Percentiles rank a stretch among this genome's conserved stretches.
Conservation (phyloP, 2,797 vertebrate species). For the Urocyon cinereoargenteus region DNA sequence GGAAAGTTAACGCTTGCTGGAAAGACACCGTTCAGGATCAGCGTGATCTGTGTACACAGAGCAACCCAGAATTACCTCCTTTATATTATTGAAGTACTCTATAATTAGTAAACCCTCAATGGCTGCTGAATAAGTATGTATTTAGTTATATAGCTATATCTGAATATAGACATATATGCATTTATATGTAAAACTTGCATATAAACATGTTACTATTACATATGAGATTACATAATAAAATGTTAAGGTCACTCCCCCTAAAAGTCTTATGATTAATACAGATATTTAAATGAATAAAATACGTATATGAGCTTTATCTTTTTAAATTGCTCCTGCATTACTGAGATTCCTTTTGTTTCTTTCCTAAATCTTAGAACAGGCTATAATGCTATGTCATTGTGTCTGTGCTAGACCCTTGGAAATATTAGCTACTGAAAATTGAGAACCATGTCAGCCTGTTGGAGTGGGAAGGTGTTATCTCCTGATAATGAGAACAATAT, state of each 20-base stretch:
- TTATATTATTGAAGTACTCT: not conserved
- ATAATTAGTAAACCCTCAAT: not conserved
- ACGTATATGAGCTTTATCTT: not conserved
- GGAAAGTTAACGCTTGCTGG: not conserved
- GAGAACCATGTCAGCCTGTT: constrained; percentile 61
- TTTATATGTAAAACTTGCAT: not conserved
- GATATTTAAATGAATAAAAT: not conserved
- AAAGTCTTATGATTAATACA: not conserved
- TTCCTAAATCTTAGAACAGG: constrained; percentile 38
- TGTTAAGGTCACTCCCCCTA: not conserved
- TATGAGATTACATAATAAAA: not conserved
- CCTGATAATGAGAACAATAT: constrained; percentile 62
- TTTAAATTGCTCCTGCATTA: not conserved
- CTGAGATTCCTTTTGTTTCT: not conserved
- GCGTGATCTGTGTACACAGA: not conserved
- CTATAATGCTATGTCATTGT: constrained; percentile 10
- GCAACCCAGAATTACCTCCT: not conserved
- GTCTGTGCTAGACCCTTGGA: constrained; percentile 57
- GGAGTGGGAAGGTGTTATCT: not conserved
- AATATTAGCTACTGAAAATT: constrained; percentile 70
- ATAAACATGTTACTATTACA: not conserved
- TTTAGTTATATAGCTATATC: not conserved
- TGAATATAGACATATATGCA: not conserved
- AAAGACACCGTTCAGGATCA: not conserved
- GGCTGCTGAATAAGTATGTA: not conserved